Base-by-base conservation (phyloP, 2,888 invertebrate species). In the Tetragnatha montana region DNA sequence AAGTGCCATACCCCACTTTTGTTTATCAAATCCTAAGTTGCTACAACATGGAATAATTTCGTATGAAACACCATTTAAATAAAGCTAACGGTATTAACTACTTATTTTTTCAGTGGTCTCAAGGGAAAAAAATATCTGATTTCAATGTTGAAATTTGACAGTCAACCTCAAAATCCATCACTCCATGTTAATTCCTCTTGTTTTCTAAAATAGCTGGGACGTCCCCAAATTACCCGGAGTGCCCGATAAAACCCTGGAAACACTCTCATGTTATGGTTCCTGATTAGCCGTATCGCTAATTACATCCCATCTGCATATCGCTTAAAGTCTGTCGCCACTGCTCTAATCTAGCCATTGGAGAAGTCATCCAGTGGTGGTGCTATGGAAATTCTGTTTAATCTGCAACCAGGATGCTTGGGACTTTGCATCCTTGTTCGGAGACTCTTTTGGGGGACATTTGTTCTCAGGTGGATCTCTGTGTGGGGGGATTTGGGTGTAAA, bases 261-360 rank as follows among this genome's bases (percentile, higher is more conserved):
- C n/a, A 60, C 19, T 6, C 47, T 14, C 71, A 22, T 73, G 81
- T 81, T 73, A n/a, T 81, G 71, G 60, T 83, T 75, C 74, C 22
- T 75, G 82, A 83, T 83, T 83, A 83, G 74, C 3, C 60, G 50
- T 74, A 68, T 83, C 47, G 22, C 82, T 83, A 83, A 83, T 83
- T 75, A 75, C 68, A 35, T 21, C 17, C 47, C 19, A 49, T 83
- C 82, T 74, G 74, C 74, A 60, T 75, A 60, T 19, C 74, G 81
- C 71, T 81, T 81, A 81, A 73, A 73, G 71, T 83, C 74, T 74
- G 74, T 68, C 82, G n/a, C 12, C 69, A n/a, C 76, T 8, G 19
- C 74, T 60, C 35, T 83, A 83, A 83, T 83, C 74, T 19, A 74
- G 50, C 60, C 68, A 83, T 35, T 35, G 74, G 74, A 60, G 82